Percentiles rank a stretch among this genome's conserved stretches.
These are phyloP conservation scores for Intellagama lesueurii DNA, from an alignment of 2,797 vertebrate genomes.

Conservation along the genomic window DNA sequence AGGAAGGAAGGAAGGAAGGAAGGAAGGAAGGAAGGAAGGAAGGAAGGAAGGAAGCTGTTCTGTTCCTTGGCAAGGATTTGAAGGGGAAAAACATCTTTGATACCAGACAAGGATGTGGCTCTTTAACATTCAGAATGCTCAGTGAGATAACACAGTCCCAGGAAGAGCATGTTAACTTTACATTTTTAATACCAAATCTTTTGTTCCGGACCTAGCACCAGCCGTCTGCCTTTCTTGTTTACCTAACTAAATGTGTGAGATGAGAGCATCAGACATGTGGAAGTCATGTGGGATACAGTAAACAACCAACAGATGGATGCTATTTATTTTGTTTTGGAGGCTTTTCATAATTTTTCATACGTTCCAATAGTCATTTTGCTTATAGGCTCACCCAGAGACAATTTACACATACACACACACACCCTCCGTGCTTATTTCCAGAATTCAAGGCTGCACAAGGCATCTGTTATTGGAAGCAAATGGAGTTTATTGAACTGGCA, in stretches of 20 bases:
- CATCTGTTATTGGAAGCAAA: neutral
- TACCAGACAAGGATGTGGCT: neutral
- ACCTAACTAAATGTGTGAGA: conserved; percentile 74
- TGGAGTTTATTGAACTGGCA: neutral
- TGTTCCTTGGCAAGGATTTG: neutral
- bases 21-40: neutral
- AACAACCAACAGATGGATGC: conserved; percentile 81
- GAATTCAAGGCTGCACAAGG: neutral
- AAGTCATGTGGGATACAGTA: conserved; percentile 75
- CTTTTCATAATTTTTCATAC: conserved; percentile 80
- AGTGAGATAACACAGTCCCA: neutral
- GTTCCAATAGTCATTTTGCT: conserved; percentile 65
- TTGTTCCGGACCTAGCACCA: conserved; percentile 58
- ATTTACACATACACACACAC: conserved; percentile 23
- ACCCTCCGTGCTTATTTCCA: neutral
- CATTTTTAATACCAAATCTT: conserved; percentile 64
- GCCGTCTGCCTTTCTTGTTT: conserved; percentile 75
- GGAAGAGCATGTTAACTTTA: conserved; percentile 27
- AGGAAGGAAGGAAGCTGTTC: neutral
- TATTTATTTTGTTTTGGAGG: conserved; percentile 79
- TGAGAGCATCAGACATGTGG: conserved; percentile 54
- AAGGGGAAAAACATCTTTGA: neutral
- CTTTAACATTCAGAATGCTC: conserved; percentile 34
- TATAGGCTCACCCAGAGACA: conserved; percentile 53
- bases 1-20: too few relatives aligned